A percentile compares a stretch with the other conserved stretches of the same genome.
These are phyloP conservation scores for Semicossyphus pulcher DNA, from an alignment of 2,113 vertebrate species.

Conservation along the genomic window DNA sequence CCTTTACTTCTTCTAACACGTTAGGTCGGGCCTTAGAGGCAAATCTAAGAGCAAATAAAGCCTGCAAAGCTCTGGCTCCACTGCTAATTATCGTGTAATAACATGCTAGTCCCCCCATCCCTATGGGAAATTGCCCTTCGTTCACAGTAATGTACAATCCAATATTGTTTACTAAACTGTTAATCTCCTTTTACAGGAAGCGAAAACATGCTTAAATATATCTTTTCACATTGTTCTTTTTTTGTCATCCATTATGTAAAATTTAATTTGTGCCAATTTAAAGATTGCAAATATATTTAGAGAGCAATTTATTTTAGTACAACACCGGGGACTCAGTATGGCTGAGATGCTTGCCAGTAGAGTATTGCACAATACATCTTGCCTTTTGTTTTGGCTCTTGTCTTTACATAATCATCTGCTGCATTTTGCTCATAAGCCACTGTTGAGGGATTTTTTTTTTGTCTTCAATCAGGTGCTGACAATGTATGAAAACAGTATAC, in stretches of 20 bases:
- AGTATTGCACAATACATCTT: neutral
- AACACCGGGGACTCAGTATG: neutral
- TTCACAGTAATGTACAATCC: neutral
- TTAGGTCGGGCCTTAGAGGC: no score
- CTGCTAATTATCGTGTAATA: no score
- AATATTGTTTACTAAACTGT: neutral
- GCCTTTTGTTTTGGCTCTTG: conserved; percentile 9
- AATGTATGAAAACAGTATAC: conserved; percentile 22
- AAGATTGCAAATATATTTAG: neutral
- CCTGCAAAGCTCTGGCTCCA: no score
- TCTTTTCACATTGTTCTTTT: neutral
- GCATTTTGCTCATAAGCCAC: conserved; percentile 1
- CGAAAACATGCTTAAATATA: neutral
- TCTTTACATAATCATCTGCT: conserved; percentile 13
- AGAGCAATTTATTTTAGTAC: neutral
- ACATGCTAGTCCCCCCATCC: no score
- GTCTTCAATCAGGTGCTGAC: conserved; percentile 12
- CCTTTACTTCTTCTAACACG: no score
- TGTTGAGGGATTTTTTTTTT: conserved; percentile 11
- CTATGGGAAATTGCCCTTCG: neutral
- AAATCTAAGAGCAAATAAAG: no score
- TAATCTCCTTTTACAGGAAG: neutral
- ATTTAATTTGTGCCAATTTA: neutral
- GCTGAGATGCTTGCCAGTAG: neutral
- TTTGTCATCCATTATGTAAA: neutral